Evolutionary conservation across 2,113 vertebrate genomes (phyloP).

Genomic region (Mesembrinibis cayennensis): DNA sequence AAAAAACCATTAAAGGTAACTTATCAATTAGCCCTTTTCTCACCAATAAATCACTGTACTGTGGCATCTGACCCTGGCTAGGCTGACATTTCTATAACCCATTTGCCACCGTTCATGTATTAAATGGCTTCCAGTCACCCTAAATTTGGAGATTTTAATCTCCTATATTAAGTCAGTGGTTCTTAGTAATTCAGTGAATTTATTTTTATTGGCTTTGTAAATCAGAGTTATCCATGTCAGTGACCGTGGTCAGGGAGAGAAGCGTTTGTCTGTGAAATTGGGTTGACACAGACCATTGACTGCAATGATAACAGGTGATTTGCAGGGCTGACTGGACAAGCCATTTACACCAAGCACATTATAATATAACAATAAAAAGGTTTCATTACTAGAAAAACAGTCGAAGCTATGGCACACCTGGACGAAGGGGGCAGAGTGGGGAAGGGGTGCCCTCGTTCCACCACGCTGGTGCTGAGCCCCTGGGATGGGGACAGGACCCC

Average conservation of each 20-base stretch:
- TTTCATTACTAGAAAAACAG: constrained; percentile 22
- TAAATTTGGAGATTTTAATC: constrained; percentile 74
- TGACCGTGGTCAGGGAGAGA: constrained; percentile 66
- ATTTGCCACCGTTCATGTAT: constrained; percentile 47
- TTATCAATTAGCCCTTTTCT: constrained; percentile 56
- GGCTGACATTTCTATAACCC: constrained; percentile 51
- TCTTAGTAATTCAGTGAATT: constrained; percentile 71
- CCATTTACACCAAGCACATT: constrained; percentile 67
- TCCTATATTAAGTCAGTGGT: constrained; percentile 71
- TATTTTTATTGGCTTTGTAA: constrained; percentile 82
- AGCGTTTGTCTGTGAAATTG: constrained; percentile 86
- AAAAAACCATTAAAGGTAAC: neutral
- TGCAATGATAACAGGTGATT: constrained; percentile 76
- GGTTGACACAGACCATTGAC: constrained; percentile 80
- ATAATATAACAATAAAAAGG: constrained; percentile 55
- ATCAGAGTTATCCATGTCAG: constrained; percentile 76
- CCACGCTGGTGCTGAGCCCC: neutral
- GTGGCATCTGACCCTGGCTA: constrained; percentile 32
- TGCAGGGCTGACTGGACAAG: constrained; percentile 70
- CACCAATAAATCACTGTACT: neutral
- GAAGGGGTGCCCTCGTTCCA: accelerated
- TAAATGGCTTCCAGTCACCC: constrained; percentile 58
- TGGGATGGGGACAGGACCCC: neutral
- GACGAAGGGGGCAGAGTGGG: neutral
- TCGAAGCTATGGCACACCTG: neutral